Evolutionary conservation across 2,113 vertebrate species (phyloP).

Genomic region (Stigmatopora nigra): DNA sequence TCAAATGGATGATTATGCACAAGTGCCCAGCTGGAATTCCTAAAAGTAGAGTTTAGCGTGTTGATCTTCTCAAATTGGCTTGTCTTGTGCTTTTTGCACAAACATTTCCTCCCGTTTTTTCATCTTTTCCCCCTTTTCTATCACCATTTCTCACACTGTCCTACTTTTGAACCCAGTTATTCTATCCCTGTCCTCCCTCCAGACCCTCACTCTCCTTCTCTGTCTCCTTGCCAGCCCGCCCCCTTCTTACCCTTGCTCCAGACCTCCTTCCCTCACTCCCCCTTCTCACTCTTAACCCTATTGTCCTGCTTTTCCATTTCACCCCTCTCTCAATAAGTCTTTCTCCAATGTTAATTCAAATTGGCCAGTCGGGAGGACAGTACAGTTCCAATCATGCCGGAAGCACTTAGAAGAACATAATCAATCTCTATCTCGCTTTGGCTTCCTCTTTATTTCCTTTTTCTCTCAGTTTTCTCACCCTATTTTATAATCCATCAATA

Average conservation of each 20-base stretch:
- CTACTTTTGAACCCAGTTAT: slow-evolving; percentile 64
- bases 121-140: slow-evolving; percentile 34
- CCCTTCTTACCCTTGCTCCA: slow-evolving; percentile 30
- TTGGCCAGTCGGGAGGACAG: slow-evolving; percentile 57
- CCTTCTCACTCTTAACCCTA: slow-evolving; percentile 25
- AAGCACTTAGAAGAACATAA: slow-evolving; percentile 68
- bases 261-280: slow-evolving; percentile 27
- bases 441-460: slow-evolving; percentile 15
- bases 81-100: slow-evolving; percentile 18
- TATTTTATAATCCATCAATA: slow-evolving; percentile 50
- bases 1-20: slow-evolving; percentile 45
- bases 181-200: slow-evolving; percentile 49
- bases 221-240: slow-evolving; percentile 42
- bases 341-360: slow-evolving; percentile 62
- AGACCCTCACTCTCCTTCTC: slow-evolving; percentile 44
- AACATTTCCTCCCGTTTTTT: slow-evolving; percentile 21
- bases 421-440: slow-evolving; percentile 57
- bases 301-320: slow-evolving; percentile 20
- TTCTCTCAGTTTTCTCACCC: slow-evolving; percentile 42
- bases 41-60: slow-evolving; percentile 38
- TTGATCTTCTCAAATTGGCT: slow-evolving; percentile 44
- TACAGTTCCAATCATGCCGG: slow-evolving; percentile 62
- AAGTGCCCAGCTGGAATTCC: slow-evolving; percentile 35
- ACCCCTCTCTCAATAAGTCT: slow-evolving; percentile 39
- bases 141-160: slow-evolving; percentile 44